Evolutionary conservation across 2,797 vertebrate species (phyloP).

Genomic region (Sphenodon punctatus): DNA sequence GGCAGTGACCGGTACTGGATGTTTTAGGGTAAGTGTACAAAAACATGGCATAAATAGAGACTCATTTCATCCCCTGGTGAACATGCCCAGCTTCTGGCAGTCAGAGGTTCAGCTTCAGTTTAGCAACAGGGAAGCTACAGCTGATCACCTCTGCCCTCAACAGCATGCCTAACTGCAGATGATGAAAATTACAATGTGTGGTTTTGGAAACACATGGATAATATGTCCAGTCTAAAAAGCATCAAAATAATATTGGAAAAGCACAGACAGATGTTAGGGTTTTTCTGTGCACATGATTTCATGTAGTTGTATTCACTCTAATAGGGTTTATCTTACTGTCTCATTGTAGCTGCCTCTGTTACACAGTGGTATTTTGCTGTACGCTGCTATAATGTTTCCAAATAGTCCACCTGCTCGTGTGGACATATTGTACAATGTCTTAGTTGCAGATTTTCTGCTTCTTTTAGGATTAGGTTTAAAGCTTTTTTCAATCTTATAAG

Average conservation of each 20-base stretch:
- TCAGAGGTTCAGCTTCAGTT: no score
- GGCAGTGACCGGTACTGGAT: no score
- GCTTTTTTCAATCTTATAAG: slow-evolving; percentile 36
- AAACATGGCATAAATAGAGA: no score
- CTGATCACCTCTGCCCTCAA: slow-evolving; percentile 10
- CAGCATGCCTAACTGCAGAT: slow-evolving; percentile 51
- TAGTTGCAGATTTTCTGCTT: background rate
- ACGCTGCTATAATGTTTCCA: slow-evolving; percentile 57
- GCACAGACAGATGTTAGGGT: slow-evolving; percentile 71
- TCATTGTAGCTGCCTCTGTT: slow-evolving; percentile 53
- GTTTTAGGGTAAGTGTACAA: no score
- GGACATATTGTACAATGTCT: background rate
- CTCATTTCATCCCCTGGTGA: no score
- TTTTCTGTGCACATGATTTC: slow-evolving; percentile 66
- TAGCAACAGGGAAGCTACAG: slow-evolving; percentile 8
- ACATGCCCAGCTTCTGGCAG: no score
- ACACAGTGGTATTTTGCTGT: slow-evolving; percentile 57
- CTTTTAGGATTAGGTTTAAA: slow-evolving; percentile 8
- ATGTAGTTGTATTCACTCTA: slow-evolving; percentile 62
- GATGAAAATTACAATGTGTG: slow-evolving; percentile 50
- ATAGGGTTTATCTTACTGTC: slow-evolving; percentile 60
- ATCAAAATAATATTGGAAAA: slow-evolving; percentile 62
- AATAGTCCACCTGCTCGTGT: slow-evolving; percentile 47
- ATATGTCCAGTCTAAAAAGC: slow-evolving; percentile 62
- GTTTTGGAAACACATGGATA: slow-evolving; percentile 63